phyloP scores from a whole-genome alignment of 2,797 vertebrate genomes.

The Passerculus sandwichensis region DNA sequence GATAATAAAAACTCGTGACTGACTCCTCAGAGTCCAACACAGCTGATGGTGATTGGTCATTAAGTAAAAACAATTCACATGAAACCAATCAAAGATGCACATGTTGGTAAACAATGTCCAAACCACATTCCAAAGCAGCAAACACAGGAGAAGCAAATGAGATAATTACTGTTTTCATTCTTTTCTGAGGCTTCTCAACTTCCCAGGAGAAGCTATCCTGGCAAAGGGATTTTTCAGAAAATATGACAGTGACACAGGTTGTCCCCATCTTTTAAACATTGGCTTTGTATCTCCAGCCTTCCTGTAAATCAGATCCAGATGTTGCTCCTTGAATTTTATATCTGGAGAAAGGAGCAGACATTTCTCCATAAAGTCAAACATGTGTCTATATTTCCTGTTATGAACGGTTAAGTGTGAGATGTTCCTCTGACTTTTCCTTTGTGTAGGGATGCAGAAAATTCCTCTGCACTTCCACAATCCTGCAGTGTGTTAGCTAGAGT shows the following conservation, averaged over 20 bases:
- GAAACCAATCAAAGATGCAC: not conserved
- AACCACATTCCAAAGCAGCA: not conserved
- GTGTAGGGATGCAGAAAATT: not conserved
- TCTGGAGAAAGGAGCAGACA: not conserved
- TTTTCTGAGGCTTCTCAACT: no score
- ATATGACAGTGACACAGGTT: not conserved
- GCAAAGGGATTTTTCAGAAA: no score
- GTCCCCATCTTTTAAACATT: not conserved
- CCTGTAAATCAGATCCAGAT: not conserved
- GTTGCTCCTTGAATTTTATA: not conserved
- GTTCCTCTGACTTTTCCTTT: not conserved
- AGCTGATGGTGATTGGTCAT: not conserved
- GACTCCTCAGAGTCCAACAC: not conserved
- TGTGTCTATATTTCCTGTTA: not conserved
- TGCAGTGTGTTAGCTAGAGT: not conserved
- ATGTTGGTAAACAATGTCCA: not conserved
- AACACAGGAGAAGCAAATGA: no score
- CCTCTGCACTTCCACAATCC: not conserved
- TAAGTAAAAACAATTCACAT: not conserved
- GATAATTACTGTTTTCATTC: no score
- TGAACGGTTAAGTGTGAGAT: not conserved
- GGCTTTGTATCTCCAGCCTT: not conserved
- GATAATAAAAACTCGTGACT: not conserved
- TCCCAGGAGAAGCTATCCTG: no score
- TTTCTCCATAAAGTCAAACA: not conserved